Conservation (phyloP, 2,113 vertebrate genomes). For the Saimiri boliviensis region DNA sequence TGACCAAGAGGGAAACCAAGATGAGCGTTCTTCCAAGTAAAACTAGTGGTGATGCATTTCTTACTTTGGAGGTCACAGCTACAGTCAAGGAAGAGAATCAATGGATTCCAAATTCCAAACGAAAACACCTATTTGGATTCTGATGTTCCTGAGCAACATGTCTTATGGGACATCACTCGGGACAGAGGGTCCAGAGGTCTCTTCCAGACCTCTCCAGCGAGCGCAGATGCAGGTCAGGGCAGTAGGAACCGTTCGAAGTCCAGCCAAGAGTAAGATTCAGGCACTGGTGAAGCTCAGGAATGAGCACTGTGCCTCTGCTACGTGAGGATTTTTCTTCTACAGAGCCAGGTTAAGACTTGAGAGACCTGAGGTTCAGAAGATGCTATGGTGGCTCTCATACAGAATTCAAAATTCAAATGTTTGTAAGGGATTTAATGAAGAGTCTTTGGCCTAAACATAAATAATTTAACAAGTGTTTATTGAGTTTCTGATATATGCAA, state of each 20-base stretch:
- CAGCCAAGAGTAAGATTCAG: neutral
- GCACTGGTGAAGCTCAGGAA: neutral
- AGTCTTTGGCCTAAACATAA: neutral
- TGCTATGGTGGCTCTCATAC: neutral
- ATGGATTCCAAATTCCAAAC: neutral
- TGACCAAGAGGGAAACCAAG: neutral
- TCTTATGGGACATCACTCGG: too few relatives aligned
- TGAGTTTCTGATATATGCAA: neutral
- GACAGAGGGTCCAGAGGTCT: neutral
- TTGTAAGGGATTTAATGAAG: neutral
- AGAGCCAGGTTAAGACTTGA: neutral
- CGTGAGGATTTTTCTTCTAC: rapidly evolving
- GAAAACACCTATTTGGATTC: too few relatives aligned
- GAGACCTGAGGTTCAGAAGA: neutral
- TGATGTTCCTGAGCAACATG: neutral
- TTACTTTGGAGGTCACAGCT: neutral
- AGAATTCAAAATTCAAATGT: neutral
- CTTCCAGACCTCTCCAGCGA: too few relatives aligned
- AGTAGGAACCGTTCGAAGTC: neutral
- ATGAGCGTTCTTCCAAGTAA: neutral
- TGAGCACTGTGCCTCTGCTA: neutral
- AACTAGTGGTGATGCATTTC: too few relatives aligned
- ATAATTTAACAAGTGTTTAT: neutral
- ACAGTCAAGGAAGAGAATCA: rapidly evolving
- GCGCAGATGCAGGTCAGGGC: neutral